phyloP scores from a whole-genome alignment of 2,113 vertebrate species.

The Hippocampus zosterae region DNA sequence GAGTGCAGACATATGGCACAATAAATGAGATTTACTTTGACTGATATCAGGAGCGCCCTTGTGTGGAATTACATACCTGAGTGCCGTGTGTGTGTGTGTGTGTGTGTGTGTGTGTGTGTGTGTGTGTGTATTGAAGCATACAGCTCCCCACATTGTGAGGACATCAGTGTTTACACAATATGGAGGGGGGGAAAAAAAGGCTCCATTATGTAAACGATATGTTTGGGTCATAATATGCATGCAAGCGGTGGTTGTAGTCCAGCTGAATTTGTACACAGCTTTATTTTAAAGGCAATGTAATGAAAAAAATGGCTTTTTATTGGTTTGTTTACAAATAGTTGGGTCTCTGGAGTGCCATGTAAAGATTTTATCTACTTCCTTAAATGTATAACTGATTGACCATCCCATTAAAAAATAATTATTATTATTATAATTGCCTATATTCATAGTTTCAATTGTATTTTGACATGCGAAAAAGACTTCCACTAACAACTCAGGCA shows the following conservation, averaged over 20 bases:
- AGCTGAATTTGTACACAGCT: background rate
- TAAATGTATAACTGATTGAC: background rate
- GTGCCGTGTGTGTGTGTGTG: background rate
- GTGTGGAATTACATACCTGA: background rate
- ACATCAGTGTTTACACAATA: background rate
- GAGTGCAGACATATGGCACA: constrained; percentile 18
- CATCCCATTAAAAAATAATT: too few species aligned
- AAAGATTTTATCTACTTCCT: background rate
- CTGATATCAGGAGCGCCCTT: constrained; percentile 8
- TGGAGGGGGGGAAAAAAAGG: background rate
- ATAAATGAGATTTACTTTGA: constrained; percentile 37
- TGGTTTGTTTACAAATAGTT: background rate
- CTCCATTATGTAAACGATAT: background rate
- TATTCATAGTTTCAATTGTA: too few species aligned
- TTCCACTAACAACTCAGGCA: too few species aligned
- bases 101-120: background rate
- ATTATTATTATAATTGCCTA: too few species aligned
- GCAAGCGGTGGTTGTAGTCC: background rate
- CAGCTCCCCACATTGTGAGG: background rate
- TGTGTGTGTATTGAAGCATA: background rate
- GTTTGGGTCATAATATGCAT: background rate
- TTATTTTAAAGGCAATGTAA: background rate
- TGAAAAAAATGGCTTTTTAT: background rate
- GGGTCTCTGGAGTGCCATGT: background rate
- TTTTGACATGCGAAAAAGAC: too few species aligned